Evolutionary conservation across 2,888 invertebrate species (phyloP).

Genomic region (Leptopterna dolabrata): DNA sequence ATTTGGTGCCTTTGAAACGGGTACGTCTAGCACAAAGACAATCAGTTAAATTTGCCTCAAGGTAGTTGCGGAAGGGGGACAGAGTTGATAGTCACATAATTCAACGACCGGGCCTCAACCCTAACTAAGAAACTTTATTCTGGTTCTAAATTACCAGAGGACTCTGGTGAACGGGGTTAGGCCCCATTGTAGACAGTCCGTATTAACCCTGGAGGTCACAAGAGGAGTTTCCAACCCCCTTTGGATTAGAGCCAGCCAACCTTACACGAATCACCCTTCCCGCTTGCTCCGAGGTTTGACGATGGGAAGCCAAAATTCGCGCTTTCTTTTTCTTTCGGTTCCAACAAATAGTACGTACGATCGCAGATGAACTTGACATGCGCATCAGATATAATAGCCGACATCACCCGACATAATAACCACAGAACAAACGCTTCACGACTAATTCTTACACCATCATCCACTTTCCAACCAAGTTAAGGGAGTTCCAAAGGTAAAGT

Average conservation of each 20-base stretch:
- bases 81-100: background rate
- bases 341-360: no score
- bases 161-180: background rate
- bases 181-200: background rate
- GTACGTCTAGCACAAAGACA: background rate
- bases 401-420: no score
- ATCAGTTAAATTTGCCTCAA: background rate
- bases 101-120: background rate
- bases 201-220: slow-evolving; percentile 1
- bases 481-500: no score
- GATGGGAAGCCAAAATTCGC: no score
- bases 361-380: no score
- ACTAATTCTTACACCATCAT: no score
- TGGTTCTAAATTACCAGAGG: slow-evolving; percentile 1
- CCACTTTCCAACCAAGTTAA: no score
- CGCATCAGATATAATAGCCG: no score
- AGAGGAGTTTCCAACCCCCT: background rate
- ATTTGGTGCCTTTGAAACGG: background rate
- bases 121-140: slow-evolving; percentile 1
- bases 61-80: background rate
- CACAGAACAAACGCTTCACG: no score
- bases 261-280: background rate
- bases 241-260: background rate
- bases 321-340: no score
- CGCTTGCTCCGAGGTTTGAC: background rate